A percentile compares a stretch with the other conserved stretches of the same genome.
Evolutionary conservation across 1,140 invertebrate species (phyloP).

Genomic region (Asbolus verrucosus): DNA sequence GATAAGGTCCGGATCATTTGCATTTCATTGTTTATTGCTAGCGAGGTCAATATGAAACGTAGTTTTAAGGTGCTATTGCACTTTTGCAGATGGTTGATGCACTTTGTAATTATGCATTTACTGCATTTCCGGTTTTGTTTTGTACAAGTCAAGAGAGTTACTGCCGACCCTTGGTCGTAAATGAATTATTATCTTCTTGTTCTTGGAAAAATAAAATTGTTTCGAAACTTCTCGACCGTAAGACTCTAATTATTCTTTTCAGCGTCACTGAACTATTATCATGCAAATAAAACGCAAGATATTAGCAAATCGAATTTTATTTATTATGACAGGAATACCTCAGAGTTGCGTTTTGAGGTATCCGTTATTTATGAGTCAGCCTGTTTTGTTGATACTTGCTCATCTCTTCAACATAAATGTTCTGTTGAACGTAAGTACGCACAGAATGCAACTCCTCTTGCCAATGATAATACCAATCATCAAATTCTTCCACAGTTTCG

Average conservation of each 20-base stretch:
- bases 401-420: constrained; percentile 63
- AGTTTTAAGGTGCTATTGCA: constrained; percentile 7
- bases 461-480: constrained; percentile 58
- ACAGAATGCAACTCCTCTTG: constrained; percentile 54
- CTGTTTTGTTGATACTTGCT: constrained; percentile 47
- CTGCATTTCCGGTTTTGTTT: constrained; percentile 20
- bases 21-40: constrained; percentile 30
- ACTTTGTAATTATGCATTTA: constrained; percentile 30
- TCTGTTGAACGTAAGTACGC: constrained; percentile 61
- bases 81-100: constrained; percentile 25
- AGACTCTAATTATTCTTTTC: no score
- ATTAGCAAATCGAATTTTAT: constrained; percentile 6
- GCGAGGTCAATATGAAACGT: neutral
- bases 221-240: no score
- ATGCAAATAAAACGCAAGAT: constrained; percentile 13
- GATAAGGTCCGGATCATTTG: constrained; percentile 36
- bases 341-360: neutral
- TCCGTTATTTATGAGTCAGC: constrained; percentile 6
- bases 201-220: constrained; percentile 12
- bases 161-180: no score
- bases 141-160: no score
- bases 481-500: constrained; percentile 54
- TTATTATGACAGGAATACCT: constrained; percentile 4
- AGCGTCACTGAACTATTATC: no score
- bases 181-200: no score